phyloP scores from a whole-genome alignment of 2,888 invertebrate genomes.

The Lithophane leautieri region DNA sequence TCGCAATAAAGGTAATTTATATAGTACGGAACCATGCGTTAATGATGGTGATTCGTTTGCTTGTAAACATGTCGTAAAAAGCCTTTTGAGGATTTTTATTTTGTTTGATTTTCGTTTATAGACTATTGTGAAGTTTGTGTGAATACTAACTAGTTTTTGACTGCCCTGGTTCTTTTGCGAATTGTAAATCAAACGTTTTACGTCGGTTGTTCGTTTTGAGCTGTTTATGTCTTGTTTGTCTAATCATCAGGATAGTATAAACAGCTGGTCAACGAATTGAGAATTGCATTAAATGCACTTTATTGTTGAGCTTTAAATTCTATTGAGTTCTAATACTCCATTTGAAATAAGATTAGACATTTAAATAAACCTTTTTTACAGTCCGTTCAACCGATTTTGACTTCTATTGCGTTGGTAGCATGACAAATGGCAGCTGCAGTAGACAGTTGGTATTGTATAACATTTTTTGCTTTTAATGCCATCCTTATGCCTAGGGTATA shows the following conservation, averaged over 20 bases:
- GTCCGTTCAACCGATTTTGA: no score
- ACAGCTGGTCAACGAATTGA: not conserved
- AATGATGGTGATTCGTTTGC: slow-evolving; percentile 65
- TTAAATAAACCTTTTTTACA: no score
- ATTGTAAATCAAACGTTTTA: slow-evolving; percentile 11
- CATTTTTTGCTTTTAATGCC: no score
- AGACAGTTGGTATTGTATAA: no score
- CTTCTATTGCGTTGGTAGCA: no score
- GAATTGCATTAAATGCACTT: not conserved
- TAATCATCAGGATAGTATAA: not conserved
- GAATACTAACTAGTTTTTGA: slow-evolving; percentile 37
- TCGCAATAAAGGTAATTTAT: slow-evolving; percentile 77
- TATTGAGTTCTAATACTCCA: no score
- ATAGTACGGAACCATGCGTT: slow-evolving; percentile 74
- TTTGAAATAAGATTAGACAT: no score
- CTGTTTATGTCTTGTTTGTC: not conserved
- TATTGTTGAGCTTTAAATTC: no score
- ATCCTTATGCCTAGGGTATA: no score
- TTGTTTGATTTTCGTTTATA: slow-evolving; percentile 45
- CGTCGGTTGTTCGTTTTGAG: not conserved
- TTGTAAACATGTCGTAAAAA: slow-evolving; percentile 65
- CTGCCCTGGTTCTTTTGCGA: slow-evolving; percentile 9
- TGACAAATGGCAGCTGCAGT: no score
- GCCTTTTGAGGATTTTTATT: slow-evolving; percentile 42
- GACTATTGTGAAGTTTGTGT: slow-evolving; percentile 25